Evolutionary conservation across 2,113 vertebrate species (phyloP).

Genomic region (Ammodytes marinus): DNA sequence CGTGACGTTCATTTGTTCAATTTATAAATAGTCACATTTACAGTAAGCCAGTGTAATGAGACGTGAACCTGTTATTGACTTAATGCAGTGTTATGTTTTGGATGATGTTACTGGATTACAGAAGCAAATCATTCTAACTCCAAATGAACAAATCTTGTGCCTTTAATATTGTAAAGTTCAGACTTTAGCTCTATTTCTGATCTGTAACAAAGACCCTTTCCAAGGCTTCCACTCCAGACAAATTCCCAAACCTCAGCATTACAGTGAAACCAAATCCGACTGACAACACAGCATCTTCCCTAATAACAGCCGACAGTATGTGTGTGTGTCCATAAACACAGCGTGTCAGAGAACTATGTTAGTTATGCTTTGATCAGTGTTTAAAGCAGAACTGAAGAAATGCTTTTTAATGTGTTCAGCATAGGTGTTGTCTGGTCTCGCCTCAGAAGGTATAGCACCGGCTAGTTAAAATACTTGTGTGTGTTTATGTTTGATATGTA

Average conservation of each 20-base stretch:
- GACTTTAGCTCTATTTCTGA: not conserved
- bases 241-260: conserved; percentile 41
- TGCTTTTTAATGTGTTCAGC: conserved; percentile 7
- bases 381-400: not conserved
- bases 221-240: conserved; percentile 22
- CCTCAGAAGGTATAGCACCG: conserved; percentile 7
- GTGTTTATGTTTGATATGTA: not conserved
- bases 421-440: conserved; percentile 23
- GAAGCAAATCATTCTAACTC: not conserved
- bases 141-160: not conserved
- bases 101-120: not conserved
- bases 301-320: conserved; percentile 23
- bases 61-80: not conserved
- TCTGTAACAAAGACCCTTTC: not conserved
- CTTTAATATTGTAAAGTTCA: conserved; percentile 10
- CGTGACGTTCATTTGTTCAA: not conserved
- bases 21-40: not conserved
- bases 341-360: conserved; percentile 40
- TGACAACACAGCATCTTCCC: conserved; percentile 53
- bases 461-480: conserved; percentile 4
- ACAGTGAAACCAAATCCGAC: conserved; percentile 51
- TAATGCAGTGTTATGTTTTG: not conserved
- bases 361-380: conserved; percentile 61
- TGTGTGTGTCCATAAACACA: conserved; percentile 29
- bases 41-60: not conserved